Evolutionary conservation across 2,888 invertebrate species (phyloP), one percentile per base, ranked within the genome.

Genomic region (Caenorhabditis doughertyi): DNA sequence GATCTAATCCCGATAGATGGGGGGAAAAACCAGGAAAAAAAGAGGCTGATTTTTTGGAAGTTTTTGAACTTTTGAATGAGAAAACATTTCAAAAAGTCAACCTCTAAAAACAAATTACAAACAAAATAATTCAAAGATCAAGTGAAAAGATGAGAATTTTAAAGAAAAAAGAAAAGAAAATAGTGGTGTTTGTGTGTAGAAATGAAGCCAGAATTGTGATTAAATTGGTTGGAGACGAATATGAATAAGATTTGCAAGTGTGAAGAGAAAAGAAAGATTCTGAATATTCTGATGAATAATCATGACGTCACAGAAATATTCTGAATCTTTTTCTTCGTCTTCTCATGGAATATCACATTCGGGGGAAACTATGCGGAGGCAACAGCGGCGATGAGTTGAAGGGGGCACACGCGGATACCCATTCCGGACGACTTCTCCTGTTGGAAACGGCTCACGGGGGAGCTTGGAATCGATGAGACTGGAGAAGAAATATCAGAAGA

Each of bases 381-480:
- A 49, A 87, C 81, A 44, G 87, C 87, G 27, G 88, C 88, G 68
- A 88, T 88, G 58, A 88, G 72, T 42, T 86, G 85, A n/a, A 88
- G 72, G 2, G 88, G 88, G 73, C 83, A 73, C n/a, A 88, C 79
- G 29, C 87, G 88, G 23, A 85, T 64, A 2, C 2, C n/a, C 44
- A 7, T 35, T 4, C 27, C 32, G 1, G 62, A 8, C 5, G 42
- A n/a, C 16, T 32, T 44, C 42, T 27, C 21, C 27, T 16, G 27
- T 8, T 35, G 21, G 18, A 39, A 13, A 35, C 5, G 29, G 16
- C 58, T 47, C 49, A 42, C 25, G 29, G 71, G 47, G 5, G 62
- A 62, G 29, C 67, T n/a, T 42, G 64, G 32, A 5, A 25, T 27
- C 3, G 71, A 32, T 21, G 64, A 47, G 0, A 8, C 18, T 62